Percentiles rank a stretch among this genome's conserved stretches.
Evolutionary conservation across 2,888 invertebrate species (phyloP).

Genomic region (Unio delphinus): DNA sequence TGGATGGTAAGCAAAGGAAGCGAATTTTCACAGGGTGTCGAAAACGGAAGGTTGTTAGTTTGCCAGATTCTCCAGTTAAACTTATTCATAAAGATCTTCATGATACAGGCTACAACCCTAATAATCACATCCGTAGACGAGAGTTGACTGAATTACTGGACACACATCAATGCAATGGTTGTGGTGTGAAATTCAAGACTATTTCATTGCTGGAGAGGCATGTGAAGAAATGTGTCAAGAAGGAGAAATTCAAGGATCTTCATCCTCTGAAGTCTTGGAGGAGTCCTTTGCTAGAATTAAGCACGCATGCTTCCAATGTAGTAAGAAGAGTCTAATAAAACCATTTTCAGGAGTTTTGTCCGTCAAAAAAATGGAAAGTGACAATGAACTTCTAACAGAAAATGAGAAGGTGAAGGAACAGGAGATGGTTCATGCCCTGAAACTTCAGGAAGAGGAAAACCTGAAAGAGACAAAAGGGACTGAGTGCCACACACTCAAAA

Average conservation of each 20-base stretch:
- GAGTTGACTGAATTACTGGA: constrained; percentile 74
- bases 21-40: constrained; percentile 30
- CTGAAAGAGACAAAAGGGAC: constrained; percentile 24
- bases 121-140: constrained; percentile 63
- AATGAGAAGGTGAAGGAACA: constrained; percentile 46
- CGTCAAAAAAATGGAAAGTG: constrained; percentile 52
- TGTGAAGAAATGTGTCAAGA: constrained; percentile 57
- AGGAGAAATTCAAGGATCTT: constrained; percentile 58
- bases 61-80: constrained; percentile 30
- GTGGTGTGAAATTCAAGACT: constrained; percentile 65
- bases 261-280: constrained; percentile 52
- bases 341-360: constrained; percentile 66
- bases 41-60: constrained; percentile 19
- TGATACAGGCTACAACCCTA: constrained; percentile 70
- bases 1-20: constrained; percentile 12
- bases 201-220: constrained; percentile 68
- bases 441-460: constrained; percentile 39
- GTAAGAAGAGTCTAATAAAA: constrained; percentile 65
- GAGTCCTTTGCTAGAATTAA: constrained; percentile 37
- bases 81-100: constrained; percentile 6
- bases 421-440: constrained; percentile 42
- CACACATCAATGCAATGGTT: constrained; percentile 65
- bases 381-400: constrained; percentile 38
- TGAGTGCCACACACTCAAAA: constrained; percentile 21
- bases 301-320: constrained; percentile 66